Conservation (phyloP, 2,113 vertebrate species). For the Copsychus sechellarum region DNA sequence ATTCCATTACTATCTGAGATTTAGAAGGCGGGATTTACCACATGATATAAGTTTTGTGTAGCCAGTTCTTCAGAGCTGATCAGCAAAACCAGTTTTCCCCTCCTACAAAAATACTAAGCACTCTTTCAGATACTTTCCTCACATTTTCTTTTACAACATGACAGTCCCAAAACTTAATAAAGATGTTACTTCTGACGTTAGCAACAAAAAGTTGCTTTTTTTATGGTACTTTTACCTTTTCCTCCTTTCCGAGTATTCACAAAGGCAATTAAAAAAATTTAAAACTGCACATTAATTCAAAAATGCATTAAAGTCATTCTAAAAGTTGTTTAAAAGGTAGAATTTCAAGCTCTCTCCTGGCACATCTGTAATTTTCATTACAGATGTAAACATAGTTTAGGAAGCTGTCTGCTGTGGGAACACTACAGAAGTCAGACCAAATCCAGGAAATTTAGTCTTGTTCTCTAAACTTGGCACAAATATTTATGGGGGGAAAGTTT, state of each 20-base stretch:
- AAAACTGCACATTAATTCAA: background rate
- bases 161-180: background rate
- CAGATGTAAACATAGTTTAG: background rate
- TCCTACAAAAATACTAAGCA: background rate
- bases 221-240: background rate
- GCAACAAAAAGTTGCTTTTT: background rate
- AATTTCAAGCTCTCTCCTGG: background rate
- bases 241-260: background rate
- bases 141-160: background rate
- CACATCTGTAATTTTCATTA: background rate
- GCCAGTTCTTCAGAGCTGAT: background rate
- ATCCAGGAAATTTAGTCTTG: background rate
- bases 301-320: background rate
- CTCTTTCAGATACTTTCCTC: background rate
- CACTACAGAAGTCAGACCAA: background rate
- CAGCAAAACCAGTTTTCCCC: background rate
- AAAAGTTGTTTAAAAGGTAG: background rate
- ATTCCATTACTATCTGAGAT: background rate
- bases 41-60: background rate
- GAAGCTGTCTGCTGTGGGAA: background rate
- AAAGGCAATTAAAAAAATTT: background rate
- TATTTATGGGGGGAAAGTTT: accelerated
- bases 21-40: background rate
- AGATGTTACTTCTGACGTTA: background rate
- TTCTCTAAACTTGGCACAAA: background rate